Evolutionary conservation across 2,888 invertebrate genomes (phyloP), one percentile per base, ranked within the genome.

Genomic region (Drosophila peninsularis): DNA sequence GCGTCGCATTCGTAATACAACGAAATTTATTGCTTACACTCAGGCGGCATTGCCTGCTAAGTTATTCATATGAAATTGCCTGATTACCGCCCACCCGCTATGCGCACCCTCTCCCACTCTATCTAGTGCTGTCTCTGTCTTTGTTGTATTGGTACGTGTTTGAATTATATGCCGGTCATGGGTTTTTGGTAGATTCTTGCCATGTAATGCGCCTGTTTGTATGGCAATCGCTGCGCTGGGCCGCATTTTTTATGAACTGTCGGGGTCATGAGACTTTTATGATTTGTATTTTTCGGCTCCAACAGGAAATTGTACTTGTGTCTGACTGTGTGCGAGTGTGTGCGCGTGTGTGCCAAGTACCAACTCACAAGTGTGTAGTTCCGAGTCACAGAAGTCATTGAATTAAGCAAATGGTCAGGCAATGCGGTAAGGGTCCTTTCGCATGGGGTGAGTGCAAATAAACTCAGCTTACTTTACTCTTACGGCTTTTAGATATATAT

Each of bases 11-110:
- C 75, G 83, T 75, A 88, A 80, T 86, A 83, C 84, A 87, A 66
- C 72, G 61, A 70, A 81, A 89, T 86, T 87, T 89, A 89, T 86
- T 78, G 75, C 84, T 75, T 75, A 81, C 84, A 81, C 79, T 75
- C 75, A 73, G 81, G 77, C 87, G 76, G 64, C 71, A 71, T 73
- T 65, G 82, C 88, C 88, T 85, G 86, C 68, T 85, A 66, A 88
- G 71, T 84, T 84, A 84, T 88, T 84, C 87, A 84, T 84, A 82
- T 86, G 86, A 74, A 88, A 88, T 80, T 86, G 88, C 88, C 83
- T 86, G 88, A 84, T 88, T 88, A 84, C 88, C 78, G 63, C 60
- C 44, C 63, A 54, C 71, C 71, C 75, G 61, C 55, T 37, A 41
- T 41, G 32, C 47, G 3, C 49, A 14, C 14, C 24, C 44, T 41